Conservation (phyloP, 2,888 invertebrate genomes). For the Cerastis rubricosa region DNA sequence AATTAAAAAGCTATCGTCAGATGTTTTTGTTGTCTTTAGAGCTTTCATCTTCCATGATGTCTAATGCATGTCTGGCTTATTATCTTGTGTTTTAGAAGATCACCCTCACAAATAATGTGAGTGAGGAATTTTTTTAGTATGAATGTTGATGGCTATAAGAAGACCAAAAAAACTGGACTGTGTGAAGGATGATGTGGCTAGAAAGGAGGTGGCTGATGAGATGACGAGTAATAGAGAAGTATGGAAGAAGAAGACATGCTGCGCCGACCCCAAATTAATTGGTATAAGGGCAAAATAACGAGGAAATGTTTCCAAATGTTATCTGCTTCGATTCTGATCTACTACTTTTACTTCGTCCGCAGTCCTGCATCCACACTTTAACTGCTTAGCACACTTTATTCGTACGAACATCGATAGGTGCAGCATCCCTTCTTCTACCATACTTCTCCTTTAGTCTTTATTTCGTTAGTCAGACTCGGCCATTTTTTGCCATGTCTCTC, state of each 20-base stretch:
- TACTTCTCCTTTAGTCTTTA: too few species aligned
- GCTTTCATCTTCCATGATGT: background rate
- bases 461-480: too few species aligned
- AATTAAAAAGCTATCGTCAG: background rate
- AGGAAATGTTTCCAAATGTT: too few species aligned
- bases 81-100: background rate
- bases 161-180: background rate
- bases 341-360: too few species aligned
- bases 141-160: background rate
- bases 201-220: background rate
- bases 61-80: background rate
- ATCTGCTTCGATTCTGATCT: too few species aligned
- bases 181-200: background rate
- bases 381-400: too few species aligned
- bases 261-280: background rate
- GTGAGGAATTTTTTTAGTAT: background rate
- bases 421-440: too few species aligned
- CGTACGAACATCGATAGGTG: too few species aligned
- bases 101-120: background rate
- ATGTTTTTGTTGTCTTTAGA: background rate
- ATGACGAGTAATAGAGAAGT: background rate
- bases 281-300: background rate
- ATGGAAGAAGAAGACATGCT: background rate
- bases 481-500: too few species aligned
- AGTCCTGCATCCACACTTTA: too few species aligned